Evolutionary conservation across 2,888 invertebrate species (phyloP).

Genomic region (Plusia festucae): DNA sequence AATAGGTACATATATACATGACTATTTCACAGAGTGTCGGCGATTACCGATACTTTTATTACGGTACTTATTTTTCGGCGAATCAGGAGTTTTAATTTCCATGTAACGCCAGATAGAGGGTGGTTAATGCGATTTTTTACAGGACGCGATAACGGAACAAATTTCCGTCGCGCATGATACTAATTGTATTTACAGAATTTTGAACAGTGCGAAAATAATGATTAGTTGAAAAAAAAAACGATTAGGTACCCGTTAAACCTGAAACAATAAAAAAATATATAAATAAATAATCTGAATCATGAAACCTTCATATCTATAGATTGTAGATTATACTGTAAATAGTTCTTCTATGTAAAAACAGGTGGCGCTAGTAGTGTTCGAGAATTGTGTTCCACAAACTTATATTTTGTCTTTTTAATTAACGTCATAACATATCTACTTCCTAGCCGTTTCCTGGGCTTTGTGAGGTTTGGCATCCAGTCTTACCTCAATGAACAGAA

Average conservation of each 20-base stretch:
- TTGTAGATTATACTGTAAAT: too few relatives aligned
- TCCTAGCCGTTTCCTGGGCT: too few relatives aligned
- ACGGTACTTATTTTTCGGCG: constrained; percentile 39
- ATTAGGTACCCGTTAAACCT: background rate
- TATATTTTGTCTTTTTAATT: too few relatives aligned
- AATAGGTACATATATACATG: background rate
- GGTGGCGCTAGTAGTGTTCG: too few relatives aligned
- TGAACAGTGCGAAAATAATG: background rate
- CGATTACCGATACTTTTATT: constrained; percentile 37
- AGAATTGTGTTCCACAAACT: too few relatives aligned
- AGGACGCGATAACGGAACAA: constrained; percentile 69
- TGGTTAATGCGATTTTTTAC: constrained; percentile 66
- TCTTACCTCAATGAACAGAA: too few relatives aligned
- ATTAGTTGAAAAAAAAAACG: constrained; percentile 19
- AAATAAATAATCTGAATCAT: too few relatives aligned
- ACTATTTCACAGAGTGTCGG: constrained; percentile 17
- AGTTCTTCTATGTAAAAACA: too few relatives aligned
- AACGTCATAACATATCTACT: too few relatives aligned
- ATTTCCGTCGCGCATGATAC: constrained; percentile 68
- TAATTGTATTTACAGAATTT: constrained; percentile 50
- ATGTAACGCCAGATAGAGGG: constrained; percentile 50
- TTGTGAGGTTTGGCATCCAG: too few relatives aligned
- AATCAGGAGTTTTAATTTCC: constrained; percentile 59
- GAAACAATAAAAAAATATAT: too few relatives aligned
- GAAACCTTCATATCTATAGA: too few relatives aligned